Percentiles rank a stretch among this genome's conserved stretches.
These are phyloP conservation scores for Hipparchia sbordonii DNA, from an alignment of 2,888 invertebrate species.

Conservation along the genomic window DNA sequence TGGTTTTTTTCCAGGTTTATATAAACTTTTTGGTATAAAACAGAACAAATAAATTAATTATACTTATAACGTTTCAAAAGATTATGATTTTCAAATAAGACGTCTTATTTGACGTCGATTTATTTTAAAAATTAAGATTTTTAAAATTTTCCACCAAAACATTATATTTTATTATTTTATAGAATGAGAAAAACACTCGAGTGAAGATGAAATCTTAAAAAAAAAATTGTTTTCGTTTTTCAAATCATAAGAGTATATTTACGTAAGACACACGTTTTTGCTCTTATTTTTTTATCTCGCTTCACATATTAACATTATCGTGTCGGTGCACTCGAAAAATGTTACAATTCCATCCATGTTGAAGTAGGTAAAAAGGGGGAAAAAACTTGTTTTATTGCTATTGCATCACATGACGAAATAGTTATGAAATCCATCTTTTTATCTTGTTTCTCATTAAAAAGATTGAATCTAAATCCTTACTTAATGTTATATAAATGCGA, in stretches of 20 bases:
- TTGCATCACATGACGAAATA: conserved; percentile 7
- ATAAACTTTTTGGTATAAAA: no score
- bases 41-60: no score
- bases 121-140: no score
- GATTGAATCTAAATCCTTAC: not conserved
- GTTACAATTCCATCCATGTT: no score
- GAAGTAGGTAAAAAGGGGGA: not conserved
- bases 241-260: not conserved
- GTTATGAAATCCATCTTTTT: conserved; percentile 2
- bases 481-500: no score
- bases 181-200: not conserved
- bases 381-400: not conserved
- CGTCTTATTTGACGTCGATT: no score
- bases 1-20: no score
- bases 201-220: not conserved
- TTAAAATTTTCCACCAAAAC: no score
- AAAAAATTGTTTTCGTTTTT: not conserved
- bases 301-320: not conserved
- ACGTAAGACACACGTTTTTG: conserved; percentile 2
- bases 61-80: no score
- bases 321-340: not conserved
- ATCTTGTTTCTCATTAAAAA: not conserved
- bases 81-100: no score
- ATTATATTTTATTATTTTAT: no score
- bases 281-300: conserved; percentile 8